Evolutionary conservation across 2,888 invertebrate genomes (phyloP), one percentile per base, ranked within the genome.

Genomic region (Deroplatys truncata): DNA sequence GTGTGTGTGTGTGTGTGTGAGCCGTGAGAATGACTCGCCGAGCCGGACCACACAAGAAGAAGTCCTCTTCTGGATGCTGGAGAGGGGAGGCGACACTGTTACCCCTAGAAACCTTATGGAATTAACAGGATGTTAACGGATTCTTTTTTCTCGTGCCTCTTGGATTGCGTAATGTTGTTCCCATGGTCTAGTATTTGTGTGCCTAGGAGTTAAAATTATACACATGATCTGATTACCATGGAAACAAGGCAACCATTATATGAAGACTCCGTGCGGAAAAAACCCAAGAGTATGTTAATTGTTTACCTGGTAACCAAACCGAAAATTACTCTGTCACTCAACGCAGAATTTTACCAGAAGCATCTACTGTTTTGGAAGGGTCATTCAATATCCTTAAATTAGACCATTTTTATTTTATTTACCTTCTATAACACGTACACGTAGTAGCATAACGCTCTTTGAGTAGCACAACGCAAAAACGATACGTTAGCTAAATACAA

Each of bases 11-110:
- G 20, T 56, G 16, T 72, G 56, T 72, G 56, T 72, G 56, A 20
- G 28, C 86, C 86, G 86, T 86, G 86, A 86, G 86, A 86, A 86
- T 86, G 85, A 85, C 49, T 85, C 35, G 85, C 56, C 56, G 56
- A 72, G 85, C 43, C 56, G 86, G 86, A 86, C 86, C 86, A 86
- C 86, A 86, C 86, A 86, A 56, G 86, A 25, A 28, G 86, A 72
- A 10, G 72, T 82, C 13, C 25, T 72, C 56, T 72, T 72, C 56
- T 28, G 29, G 82, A 86, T n/a, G 35, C 85, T 31, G 86, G 56
- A 86, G 72, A 82, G 86, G 25, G 9, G 31, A 28, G 31, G 85
- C 56, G 56, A 72, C 56, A 72, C 20, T 72, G 20, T 72, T 72
- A 72, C 56, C 56, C 56, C 56, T 72, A 72, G 56, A 72, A 72